These are phyloP conservation scores for Odontocolon sp. DNA, from an alignment of 2,888 invertebrate genomes.

Conservation along the genomic window DNA sequence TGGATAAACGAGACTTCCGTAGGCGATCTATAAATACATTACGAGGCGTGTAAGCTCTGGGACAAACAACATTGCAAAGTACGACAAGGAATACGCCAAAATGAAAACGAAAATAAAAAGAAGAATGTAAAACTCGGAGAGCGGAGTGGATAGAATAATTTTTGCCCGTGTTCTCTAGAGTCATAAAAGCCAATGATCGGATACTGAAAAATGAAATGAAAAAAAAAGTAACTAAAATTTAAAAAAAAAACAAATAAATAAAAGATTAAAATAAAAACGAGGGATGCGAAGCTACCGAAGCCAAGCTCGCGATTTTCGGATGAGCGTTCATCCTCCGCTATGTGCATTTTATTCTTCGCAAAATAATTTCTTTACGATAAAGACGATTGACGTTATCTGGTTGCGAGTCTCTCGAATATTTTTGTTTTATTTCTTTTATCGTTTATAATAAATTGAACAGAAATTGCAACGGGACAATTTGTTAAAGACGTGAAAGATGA, in stretches of 20 bases:
- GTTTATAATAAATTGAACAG: neutral
- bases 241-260: too few relatives aligned
- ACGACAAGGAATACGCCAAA: constrained; percentile 75
- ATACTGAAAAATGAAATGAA: constrained; percentile 6
- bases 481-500: constrained; percentile 58
- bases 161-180: constrained; percentile 29
- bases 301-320: constrained; percentile 32
- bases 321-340: neutral
- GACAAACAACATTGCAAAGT: constrained; percentile 76
- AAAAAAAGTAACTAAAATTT: constrained; percentile 40
- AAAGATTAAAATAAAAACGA: constrained; percentile 39
- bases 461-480: neutral
- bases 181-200: constrained; percentile 49
- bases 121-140: constrained; percentile 42
- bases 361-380: too few relatives aligned
- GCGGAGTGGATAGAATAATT: constrained; percentile 24
- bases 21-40: constrained; percentile 80
- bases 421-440: constrained; percentile 32
- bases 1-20: constrained; percentile 65
- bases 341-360: too few relatives aligned
- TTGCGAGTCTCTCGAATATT: constrained; percentile 3
- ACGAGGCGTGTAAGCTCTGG: constrained; percentile 79
- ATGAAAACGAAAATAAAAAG: constrained; percentile 42
- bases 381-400: neutral
- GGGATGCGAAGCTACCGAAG: constrained; percentile 56